Conservation (phyloP, 2,113 vertebrate species). For the Oreochromis spilurus region DNA sequence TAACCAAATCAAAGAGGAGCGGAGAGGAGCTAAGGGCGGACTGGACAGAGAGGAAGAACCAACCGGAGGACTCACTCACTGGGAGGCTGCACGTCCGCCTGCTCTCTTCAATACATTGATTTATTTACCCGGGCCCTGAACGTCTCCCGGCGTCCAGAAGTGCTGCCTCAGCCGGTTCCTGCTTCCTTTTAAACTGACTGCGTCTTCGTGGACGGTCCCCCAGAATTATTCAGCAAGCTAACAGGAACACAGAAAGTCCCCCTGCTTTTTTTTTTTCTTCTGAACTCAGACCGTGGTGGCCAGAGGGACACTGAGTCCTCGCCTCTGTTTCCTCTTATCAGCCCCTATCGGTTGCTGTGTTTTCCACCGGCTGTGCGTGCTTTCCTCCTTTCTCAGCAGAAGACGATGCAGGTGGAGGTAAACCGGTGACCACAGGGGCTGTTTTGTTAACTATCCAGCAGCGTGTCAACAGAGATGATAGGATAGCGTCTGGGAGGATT, state of each 20-base stretch:
- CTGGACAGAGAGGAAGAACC: neutral
- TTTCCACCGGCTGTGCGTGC: neutral
- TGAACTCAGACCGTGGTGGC: neutral
- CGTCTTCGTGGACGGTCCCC: neutral
- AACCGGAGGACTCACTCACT: neutral
- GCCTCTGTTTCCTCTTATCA: neutral
- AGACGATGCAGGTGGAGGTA: neutral
- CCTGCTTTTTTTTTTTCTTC: neutral
- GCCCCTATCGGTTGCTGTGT: neutral
- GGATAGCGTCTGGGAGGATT: slow-evolving; percentile 17
- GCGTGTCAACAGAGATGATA: slow-evolving; percentile 6
- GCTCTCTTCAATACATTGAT: slow-evolving; percentile 10
- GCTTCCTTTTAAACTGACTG: neutral
- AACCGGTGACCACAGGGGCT: neutral
- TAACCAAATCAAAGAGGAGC: neutral
- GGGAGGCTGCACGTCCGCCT: slow-evolving; percentile 13
- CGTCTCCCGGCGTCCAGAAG: neutral
- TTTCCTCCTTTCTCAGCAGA: neutral
- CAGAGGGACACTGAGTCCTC: neutral
- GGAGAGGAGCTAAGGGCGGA: slow-evolving; percentile 9
- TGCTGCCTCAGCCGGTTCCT: neutral
- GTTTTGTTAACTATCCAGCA: neutral
- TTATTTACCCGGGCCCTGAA: neutral
- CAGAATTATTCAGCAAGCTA: neutral
- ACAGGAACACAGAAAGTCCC: neutral